These are phyloP conservation scores for Noctua pronuba DNA, from an alignment of 2,888 invertebrate genomes.

Conservation along the genomic window DNA sequence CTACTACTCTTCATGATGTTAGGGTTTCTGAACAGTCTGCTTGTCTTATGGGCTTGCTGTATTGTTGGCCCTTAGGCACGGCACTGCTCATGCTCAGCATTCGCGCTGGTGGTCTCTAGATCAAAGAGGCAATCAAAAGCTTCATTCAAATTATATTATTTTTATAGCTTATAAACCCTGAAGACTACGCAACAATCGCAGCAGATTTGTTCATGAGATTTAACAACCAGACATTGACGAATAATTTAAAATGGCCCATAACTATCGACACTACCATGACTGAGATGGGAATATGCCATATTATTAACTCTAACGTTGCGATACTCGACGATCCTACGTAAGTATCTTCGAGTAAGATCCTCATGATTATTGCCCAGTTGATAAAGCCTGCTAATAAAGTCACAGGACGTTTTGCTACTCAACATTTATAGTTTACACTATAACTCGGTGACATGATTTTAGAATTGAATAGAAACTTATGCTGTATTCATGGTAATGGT, in stretches of 20 bases:
- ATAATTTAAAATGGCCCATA: constrained; percentile 81
- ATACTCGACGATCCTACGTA: constrained; percentile 89
- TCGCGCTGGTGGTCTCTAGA: background rate
- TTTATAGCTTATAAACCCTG: constrained; percentile 74
- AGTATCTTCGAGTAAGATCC: constrained; percentile 66
- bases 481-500: background rate
- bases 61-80: too few species aligned
- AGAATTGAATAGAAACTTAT: too few species aligned
- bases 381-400: background rate
- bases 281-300: constrained; percentile 93
- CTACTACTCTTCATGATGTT: too few species aligned
- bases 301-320: constrained; percentile 92
- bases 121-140: background rate
- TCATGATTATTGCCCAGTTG: constrained; percentile 6
- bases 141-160: background rate
- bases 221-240: constrained; percentile 73
- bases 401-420: background rate
- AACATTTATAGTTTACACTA: background rate
- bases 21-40: too few species aligned
- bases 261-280: constrained; percentile 90
- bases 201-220: constrained; percentile 77
- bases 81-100: background rate
- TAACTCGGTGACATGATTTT: too few species aligned
- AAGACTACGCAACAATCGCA: constrained; percentile 79
- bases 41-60: too few species aligned